Base-by-base conservation (phyloP, 2,888 invertebrate genomes). In the Amphiduros pacificus region DNA sequence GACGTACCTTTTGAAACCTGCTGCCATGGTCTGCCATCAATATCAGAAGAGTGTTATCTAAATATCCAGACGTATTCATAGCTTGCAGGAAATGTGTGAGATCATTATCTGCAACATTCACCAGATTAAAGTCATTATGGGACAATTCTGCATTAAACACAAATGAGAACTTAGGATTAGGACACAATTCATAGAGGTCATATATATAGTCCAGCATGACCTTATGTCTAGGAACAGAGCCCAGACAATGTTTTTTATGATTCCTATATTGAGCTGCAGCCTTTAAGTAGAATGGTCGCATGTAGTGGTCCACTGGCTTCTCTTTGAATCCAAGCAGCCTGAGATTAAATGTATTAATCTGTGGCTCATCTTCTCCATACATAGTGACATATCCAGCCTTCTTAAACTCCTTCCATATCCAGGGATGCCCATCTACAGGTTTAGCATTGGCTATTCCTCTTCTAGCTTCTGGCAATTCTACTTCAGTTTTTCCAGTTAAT, bases 21-120 rank as follows among this genome's bases (percentile, higher is more conserved):
- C 73, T 70, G 0, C 96, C 96, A 80, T 96, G 96, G 83, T 96
- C 96, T 4, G 93, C 91, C 92, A 96, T 93, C 2, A 95, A 77
- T 60, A 96, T 88, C 0, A 96, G 82, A 66, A 96, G 77, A 0
- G 94, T 92, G 71, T 92, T 88, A 65, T 93, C 88, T 20, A 93
- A 40, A 26, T 55, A 17, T 20, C 27, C 20, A 2, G 26, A 22
- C 22, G 36, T 27, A 20, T 55, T 24, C 2, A 55, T 22, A 17
- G 11, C 5, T 52, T 84, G 83, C n/a, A 94, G 77, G 51, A 83
- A 77, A 2, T 73, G 65, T 9, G 69, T 61, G 0, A 91, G 78
- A 77, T 91, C 91, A 0, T 89, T 86, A 77, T 95, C 94, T 0
- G 90, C 90, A 9, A 31, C 24, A 14, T 40, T 6, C 0, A 87